Evolutionary conservation across 2,888 invertebrate genomes (phyloP).

Genomic region (Epistrophe eligans): DNA sequence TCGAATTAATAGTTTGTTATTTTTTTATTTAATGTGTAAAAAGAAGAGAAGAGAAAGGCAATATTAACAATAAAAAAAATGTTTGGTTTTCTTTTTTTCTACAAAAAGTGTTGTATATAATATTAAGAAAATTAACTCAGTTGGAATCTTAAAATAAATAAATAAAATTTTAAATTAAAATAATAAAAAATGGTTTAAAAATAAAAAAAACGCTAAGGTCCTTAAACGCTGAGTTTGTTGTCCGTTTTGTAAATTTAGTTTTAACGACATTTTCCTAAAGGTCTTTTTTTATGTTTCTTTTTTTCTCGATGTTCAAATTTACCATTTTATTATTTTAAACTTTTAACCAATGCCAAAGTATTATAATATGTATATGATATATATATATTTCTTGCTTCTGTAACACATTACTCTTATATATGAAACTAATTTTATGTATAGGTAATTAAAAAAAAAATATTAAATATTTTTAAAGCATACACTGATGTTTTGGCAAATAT

Average conservation of each 20-base stretch:
- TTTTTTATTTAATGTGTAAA: conserved; percentile 29
- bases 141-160: conserved; percentile 29
- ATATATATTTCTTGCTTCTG: conserved; percentile 42
- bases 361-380: neutral
- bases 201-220: conserved; percentile 31
- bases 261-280: conserved; percentile 43
- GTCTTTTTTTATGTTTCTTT: neutral
- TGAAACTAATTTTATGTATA: conserved; percentile 24
- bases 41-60: conserved; percentile 59
- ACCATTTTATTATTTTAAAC: neutral
- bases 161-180: conserved; percentile 31
- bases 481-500: conserved; percentile 69
- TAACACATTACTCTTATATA: conserved; percentile 40
- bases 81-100: conserved; percentile 20
- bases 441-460: conserved; percentile 43
- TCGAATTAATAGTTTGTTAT: conserved; percentile 47
- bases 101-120: conserved; percentile 52
- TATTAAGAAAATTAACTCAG: conserved; percentile 47
- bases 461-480: conserved; percentile 70
- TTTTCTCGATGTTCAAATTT: conserved; percentile 30
- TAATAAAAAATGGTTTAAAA: conserved; percentile 13
- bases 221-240: conserved; percentile 60
- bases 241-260: conserved; percentile 26
- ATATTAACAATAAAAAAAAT: conserved; percentile 43
- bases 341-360: conserved; percentile 69